Evolutionary conservation across 2,888 invertebrate species (phyloP).

Genomic region (Leptinotarsa tumamoca): DNA sequence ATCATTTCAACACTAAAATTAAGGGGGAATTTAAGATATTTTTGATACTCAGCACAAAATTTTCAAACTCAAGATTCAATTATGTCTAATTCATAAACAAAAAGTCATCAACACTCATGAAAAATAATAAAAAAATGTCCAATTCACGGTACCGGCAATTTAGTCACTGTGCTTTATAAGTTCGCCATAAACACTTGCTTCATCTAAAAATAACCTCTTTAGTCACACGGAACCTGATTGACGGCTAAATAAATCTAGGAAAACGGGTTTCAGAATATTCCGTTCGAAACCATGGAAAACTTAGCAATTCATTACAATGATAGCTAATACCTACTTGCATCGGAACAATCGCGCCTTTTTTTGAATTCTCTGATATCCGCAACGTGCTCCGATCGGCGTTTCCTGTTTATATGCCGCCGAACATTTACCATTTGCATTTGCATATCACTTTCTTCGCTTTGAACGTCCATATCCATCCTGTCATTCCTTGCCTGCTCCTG

Average conservation of each 20-base stretch:
- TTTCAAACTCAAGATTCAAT: too few relatives aligned
- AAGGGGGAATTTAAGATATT: too few relatives aligned
- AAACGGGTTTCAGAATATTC: background rate
- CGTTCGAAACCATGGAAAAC: background rate
- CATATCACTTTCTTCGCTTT: constrained; percentile 11
- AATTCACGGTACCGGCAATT: background rate
- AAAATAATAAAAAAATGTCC: background rate
- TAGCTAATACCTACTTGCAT: constrained; percentile 53
- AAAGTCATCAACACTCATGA: background rate
- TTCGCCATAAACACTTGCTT: background rate
- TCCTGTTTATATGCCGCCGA: constrained; percentile 39
- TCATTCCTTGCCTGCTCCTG: constrained; percentile 20
- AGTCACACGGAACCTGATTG: background rate
- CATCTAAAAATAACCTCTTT: constrained; percentile 19
- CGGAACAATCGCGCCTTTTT: constrained; percentile 61
- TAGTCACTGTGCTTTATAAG: constrained; percentile 4
- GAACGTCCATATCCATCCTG: constrained; percentile 35
- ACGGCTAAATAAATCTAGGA: constrained; percentile 11
- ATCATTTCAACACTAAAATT: background rate
- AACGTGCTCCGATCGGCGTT: constrained; percentile 44
- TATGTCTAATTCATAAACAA: background rate
- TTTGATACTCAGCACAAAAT: too few relatives aligned
- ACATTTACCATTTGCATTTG: constrained; percentile 2
- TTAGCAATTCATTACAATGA: background rate
- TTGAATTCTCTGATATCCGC: constrained; percentile 51